A percentile compares a stretch with the other conserved stretches of the same genome.
These are phyloP conservation scores for Mechanitis messenoides DNA, from an alignment of 2,888 invertebrate genomes.

Conservation along the genomic window DNA sequence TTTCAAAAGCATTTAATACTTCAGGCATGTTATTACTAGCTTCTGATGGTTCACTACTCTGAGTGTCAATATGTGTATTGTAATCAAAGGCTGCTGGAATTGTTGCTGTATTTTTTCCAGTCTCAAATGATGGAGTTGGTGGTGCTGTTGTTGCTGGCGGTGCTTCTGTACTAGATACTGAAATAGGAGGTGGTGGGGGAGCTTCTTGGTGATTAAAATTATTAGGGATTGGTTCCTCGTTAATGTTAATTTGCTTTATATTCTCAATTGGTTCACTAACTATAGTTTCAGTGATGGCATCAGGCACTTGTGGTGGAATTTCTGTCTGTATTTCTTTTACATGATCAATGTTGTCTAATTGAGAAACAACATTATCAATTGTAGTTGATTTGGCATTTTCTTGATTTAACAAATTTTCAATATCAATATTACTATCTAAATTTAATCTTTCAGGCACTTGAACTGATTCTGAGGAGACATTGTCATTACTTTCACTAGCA, in stretches of 20 bases:
- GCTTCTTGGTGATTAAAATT: constrained; percentile 9
- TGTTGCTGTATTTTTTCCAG: constrained; percentile 6
- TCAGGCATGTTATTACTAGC: constrained; percentile 18
- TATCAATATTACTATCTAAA: constrained; percentile 16
- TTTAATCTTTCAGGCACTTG: constrained; percentile 42
- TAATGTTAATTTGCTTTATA: constrained; percentile 14
- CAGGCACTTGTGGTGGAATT: constrained; percentile 25
- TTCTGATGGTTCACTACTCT: constrained; percentile 20
- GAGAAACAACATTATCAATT: constrained; percentile 10
- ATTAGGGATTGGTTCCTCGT: constrained; percentile 13
- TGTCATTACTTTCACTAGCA: constrained; percentile 26
- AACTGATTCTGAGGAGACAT: constrained; percentile 24
- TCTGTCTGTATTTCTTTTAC: constrained; percentile 24
- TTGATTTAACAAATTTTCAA: neutral
- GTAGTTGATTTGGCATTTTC: neutral
- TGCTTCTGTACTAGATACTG: constrained; percentile 5
- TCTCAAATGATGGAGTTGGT: neutral
- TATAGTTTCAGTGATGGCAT: constrained; percentile 6
- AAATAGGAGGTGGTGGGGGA: neutral
- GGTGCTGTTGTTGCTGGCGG: neutral
- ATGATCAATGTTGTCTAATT: constrained; percentile 31
- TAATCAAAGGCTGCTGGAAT: constrained; percentile 12
- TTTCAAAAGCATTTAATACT: constrained; percentile 16
- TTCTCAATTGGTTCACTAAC: constrained; percentile 7
- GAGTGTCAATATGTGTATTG: constrained; percentile 14